These are phyloP conservation scores for Monochamus saltuarius DNA, from an alignment of 1,140 invertebrate species.

Conservation along the genomic window DNA sequence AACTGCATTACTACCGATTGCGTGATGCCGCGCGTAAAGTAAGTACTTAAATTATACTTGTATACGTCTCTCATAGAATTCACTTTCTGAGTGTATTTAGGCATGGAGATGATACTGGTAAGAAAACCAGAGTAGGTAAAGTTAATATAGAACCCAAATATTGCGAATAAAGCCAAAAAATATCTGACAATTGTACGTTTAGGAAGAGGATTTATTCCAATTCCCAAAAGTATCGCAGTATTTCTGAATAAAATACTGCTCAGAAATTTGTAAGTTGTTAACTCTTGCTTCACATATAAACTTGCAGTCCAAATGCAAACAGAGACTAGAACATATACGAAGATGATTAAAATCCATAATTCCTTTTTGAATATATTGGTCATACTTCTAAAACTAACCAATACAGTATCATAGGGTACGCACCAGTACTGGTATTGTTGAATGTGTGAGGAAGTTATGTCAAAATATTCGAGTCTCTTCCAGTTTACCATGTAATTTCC, in stretches of 20 bases:
- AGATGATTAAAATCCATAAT: not conserved
- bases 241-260: not conserved
- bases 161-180: constrained; percentile 7
- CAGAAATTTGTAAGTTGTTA: not conserved
- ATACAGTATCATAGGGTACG: constrained; percentile 2
- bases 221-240: constrained; percentile 1
- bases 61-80: constrained; percentile 7
- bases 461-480: not conserved
- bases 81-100: constrained; percentile 8
- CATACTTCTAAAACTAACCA: constrained; percentile 1
- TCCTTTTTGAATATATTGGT: constrained; percentile 3
- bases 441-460: constrained; percentile 9
- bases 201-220: constrained; percentile 2
- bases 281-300: not conserved
- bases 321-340: not conserved
- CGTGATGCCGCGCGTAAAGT: not conserved
- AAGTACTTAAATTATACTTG: constrained; percentile 10
- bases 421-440: constrained; percentile 12
- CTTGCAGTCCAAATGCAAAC: constrained; percentile 6
- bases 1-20: not conserved
- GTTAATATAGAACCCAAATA: constrained; percentile 8
- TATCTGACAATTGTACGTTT: not conserved
- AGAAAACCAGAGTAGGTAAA: constrained; percentile 6
- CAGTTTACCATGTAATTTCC: constrained; percentile 6
- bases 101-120: constrained; percentile 9